A percentile compares a stretch with the other conserved stretches of the same genome.
Conservation (phyloP, 2,888 invertebrate genomes). For the Melikaiella ostensackeni region DNA sequence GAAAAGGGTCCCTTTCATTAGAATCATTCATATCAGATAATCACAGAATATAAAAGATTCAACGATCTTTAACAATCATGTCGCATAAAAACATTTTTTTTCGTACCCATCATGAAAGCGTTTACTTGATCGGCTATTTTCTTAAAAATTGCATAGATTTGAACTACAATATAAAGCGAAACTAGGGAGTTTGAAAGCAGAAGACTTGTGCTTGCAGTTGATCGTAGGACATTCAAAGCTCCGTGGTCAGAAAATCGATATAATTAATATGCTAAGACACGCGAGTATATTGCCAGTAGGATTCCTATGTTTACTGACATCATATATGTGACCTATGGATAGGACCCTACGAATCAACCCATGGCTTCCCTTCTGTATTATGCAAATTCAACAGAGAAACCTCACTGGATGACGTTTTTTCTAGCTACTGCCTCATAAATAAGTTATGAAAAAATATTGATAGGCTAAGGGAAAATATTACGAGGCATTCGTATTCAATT, state of each 20-base stretch:
- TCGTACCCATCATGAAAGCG: neutral
- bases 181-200: slow-evolving; percentile 1
- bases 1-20: too few species aligned
- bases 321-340: slow-evolving; percentile 33
- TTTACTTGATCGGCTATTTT: neutral
- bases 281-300: slow-evolving; percentile 33
- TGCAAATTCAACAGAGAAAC: slow-evolving; percentile 48
- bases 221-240: slow-evolving; percentile 15
- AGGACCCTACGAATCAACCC: slow-evolving; percentile 41
- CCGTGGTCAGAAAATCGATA: slow-evolving; percentile 43
- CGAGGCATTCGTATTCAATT: slow-evolving; percentile 10
- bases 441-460: slow-evolving; percentile 34
- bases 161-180: neutral
- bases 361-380: slow-evolving; percentile 45
- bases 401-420: slow-evolving; percentile 23
- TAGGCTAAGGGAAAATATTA: slow-evolving; percentile 21
- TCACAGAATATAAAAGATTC: neutral
- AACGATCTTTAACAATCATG: too few species aligned
- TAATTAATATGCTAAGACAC: slow-evolving; percentile 43
- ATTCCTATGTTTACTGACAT: slow-evolving; percentile 47
- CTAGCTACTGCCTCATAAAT: slow-evolving; percentile 29
- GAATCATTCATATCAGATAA: too few species aligned
- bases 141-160: neutral
- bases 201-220: slow-evolving; percentile 7
- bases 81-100: neutral